Base-by-base conservation (phyloP, 2,113 vertebrate genomes). In the Mugil cephalus region DNA sequence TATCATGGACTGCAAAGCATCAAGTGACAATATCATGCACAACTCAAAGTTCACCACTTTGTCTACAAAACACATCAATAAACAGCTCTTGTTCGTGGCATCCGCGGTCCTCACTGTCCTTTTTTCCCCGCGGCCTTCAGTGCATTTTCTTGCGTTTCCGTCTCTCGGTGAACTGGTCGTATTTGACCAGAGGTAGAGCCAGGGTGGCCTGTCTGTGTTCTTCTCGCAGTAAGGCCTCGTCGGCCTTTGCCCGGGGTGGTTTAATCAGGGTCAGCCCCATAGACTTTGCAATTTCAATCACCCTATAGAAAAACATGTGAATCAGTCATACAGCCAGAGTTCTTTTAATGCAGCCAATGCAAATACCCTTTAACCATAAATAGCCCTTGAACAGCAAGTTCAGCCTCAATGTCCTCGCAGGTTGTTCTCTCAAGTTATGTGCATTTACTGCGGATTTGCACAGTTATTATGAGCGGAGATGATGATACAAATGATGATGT, bases 261-360 rank as follows among this genome's bases (percentile, higher is more conserved):
- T 92, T 96, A 9, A 56, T 88, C 42, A 99, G 63, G 69, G 89
- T 95, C 89, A 99, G 87, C 19, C 96, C 89, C 96, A 99, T 95
- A 34, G 95, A 95, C 85, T 88, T 99, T 0, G 98, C 96, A 0
- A 99, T 86, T 82, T 98, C 97, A 52, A 94, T 71, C 48, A 95
- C 92, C 86, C 94, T 95, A 50, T 19, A 62, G 38, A 17, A 55
- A 63, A 15, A 64, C 18, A 58, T 8, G 63, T 19, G 18, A 59
- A 53, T 55, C 15, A n/a, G 17, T 30, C 21, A 47, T 0, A 21
- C 13, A 2, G 4, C 6, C n/a, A 21, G 7, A 66, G 7, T 38
- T 30, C 10, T 30, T 35, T 6, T 15, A 8, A 18, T 36, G n/a
- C 11, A 35, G 8, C 43, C 47, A 13, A 36, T 51, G 6, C 19